Evolutionary conservation across 2,888 invertebrate species (phyloP).

Genomic region (Dolomedes plantarius): DNA sequence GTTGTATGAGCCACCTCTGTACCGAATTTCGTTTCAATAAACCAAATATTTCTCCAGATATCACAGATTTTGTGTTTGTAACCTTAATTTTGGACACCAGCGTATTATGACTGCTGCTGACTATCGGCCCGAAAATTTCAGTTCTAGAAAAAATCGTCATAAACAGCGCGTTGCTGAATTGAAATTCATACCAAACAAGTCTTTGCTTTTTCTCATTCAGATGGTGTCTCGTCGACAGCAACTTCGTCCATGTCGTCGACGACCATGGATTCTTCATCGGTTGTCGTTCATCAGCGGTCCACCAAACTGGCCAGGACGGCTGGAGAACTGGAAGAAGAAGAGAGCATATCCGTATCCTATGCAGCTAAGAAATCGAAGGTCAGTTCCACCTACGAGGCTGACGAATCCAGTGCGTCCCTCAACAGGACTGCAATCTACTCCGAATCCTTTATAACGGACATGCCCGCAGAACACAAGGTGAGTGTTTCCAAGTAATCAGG

Average conservation of each 20-base stretch:
- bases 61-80: no score
- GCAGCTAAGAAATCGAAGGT: constrained; percentile 46
- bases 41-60: no score
- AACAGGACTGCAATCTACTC: background rate
- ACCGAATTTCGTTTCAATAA: no score
- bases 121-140: no score
- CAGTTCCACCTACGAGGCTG: constrained; percentile 57
- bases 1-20: no score
- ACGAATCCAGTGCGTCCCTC: constrained; percentile 43
- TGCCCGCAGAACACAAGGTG: constrained; percentile 35
- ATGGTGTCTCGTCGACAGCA: constrained; percentile 25
- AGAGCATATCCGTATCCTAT: constrained; percentile 6
- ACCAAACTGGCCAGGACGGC: constrained; percentile 15
- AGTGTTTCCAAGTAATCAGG: no score
- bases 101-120: no score
- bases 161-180: no score
- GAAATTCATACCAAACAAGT: no score
- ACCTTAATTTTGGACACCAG: no score
- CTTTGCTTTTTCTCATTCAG: background rate
- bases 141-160: no score
- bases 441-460: constrained; percentile 16
- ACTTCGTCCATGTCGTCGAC: constrained; percentile 36
- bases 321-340: constrained; percentile 35
- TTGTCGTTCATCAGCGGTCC: constrained; percentile 18
- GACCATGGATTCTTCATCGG: constrained; percentile 17